phyloP scores from a whole-genome alignment of 92 coral and sea anemone genomes.

The Scolanthus callimorphus region DNA sequence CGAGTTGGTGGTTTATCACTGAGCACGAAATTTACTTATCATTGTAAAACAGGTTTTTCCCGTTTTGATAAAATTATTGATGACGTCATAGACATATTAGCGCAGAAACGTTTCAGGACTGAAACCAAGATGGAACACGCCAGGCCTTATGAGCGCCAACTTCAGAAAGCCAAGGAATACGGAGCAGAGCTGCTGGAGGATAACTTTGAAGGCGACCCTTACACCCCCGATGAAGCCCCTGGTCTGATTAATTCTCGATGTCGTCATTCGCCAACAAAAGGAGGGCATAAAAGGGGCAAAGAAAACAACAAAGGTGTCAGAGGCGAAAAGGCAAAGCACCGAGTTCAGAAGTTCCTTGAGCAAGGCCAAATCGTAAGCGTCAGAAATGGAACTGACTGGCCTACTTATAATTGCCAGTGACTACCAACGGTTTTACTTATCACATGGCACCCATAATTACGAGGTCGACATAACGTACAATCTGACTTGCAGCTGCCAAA shows the following conservation, averaged over 20 bases:
- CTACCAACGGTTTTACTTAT: background rate
- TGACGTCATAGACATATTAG: too few relatives aligned
- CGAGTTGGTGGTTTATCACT: too few relatives aligned
- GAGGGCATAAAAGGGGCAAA: background rate
- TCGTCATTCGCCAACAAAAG: background rate
- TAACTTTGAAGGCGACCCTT: background rate
- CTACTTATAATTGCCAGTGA: background rate
- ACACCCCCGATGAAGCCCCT: background rate
- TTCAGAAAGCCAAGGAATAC: background rate
- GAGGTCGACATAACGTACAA: background rate
- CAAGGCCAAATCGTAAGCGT: background rate
- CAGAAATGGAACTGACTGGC: background rate
- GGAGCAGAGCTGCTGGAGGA: background rate
- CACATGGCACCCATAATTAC: background rate
- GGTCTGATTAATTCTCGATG: background rate
- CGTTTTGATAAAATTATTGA: too few relatives aligned
- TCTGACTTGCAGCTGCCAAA: background rate
- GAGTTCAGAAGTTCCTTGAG: background rate
- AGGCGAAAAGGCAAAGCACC: background rate
- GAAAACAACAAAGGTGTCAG: background rate
- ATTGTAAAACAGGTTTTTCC: too few relatives aligned
- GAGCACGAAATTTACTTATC: too few relatives aligned
- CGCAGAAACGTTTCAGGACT: too few relatives aligned
- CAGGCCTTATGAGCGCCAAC: background rate
- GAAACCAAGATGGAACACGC: too few relatives aligned